These are phyloP conservation scores for Plutella xylostella DNA, from an alignment of 2,888 invertebrate genomes.

Conservation along the genomic window DNA sequence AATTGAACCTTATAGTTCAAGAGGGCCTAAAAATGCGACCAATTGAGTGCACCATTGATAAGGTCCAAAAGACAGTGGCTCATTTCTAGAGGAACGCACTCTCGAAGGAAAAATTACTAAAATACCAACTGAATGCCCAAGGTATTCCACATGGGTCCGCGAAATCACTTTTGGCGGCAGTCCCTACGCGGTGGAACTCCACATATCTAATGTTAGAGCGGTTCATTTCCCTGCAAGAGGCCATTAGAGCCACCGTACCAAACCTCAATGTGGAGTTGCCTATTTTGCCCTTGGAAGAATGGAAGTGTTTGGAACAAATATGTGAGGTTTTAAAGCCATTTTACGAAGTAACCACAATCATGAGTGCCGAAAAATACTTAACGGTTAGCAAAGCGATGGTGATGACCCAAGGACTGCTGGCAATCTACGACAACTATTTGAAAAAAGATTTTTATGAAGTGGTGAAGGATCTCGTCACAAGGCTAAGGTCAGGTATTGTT, in stretches of 20 bases:
- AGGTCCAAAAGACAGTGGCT: conserved; percentile 9
- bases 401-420: too few relatives aligned
- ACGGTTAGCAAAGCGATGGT: conserved; percentile 9
- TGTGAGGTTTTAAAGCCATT: conserved; percentile 7
- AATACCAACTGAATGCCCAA: conserved; percentile 10
- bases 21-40: too few relatives aligned
- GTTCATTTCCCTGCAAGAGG: conserved; percentile 10
- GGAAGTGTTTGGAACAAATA: conserved; percentile 9
- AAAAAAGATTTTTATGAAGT: too few relatives aligned
- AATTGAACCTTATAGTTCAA: too few relatives aligned
- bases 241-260: conserved; percentile 11
- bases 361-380: conserved; percentile 12
- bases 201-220: conserved; percentile 14
- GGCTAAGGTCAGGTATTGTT: too few relatives aligned
- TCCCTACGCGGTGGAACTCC: conserved; percentile 12
- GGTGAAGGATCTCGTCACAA: too few relatives aligned
- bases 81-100: background rate
- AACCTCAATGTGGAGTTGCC: conserved; percentile 9
- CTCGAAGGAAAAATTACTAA: conserved; percentile 12
- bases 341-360: conserved; percentile 9
- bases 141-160: too few relatives aligned
- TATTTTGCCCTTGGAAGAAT: conserved; percentile 10
- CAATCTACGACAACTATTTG: too few relatives aligned
- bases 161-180: conserved; percentile 7
- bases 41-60: background rate